Base-by-base conservation (phyloP, 2,797 vertebrate species). In the Enteromius paludinosus region DNA sequence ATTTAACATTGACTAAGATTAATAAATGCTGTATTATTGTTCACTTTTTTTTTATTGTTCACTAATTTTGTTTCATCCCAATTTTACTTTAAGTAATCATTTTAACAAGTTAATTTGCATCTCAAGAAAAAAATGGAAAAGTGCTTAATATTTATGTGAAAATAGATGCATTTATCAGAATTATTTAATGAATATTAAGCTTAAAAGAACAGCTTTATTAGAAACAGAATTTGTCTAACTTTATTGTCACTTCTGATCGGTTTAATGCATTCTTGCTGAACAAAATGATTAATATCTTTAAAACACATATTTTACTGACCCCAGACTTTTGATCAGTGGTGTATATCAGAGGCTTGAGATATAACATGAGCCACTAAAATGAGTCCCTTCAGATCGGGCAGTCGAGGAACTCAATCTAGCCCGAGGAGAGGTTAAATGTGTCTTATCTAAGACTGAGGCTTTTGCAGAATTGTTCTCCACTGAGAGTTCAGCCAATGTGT, bases 331-430 rank as follows among this genome's bases (percentile, higher is more conserved):
- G 59, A 30, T 45, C 3, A 6, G 23, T 28, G 45, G 23, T 43
- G 38, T 28, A 76, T 28, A 30, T 81, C 70, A 82, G 17, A 82
- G 23, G 33, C 61, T 82, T 43, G 70, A 74, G 30, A 74, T 15
- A 15, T 74, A 82, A 43, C 79, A 74, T 8, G 79, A n/a, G 45
- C 33, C 70, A 65, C 30, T 52, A 17, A 61, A 81, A 41, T 47
- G 2, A 4, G 33, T 54, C n/a, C 30, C 54, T 81, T 81, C 54
- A 25, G 78, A 62, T 45, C 2, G 54, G 35, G n/a, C 18, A 9
- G 41, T 52, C 15, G n/a, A 52, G 59, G 70, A 54, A 74, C 79
- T 74, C 9, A 23, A 20, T 62, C 59, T 38, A 12, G 45, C 10
- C 59, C 52, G 71, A 23, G 35, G 33, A 54, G 79, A 33, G 64